Conservation (phyloP, 1,140 invertebrate genomes). For the Cecropterus lyciades region DNA sequence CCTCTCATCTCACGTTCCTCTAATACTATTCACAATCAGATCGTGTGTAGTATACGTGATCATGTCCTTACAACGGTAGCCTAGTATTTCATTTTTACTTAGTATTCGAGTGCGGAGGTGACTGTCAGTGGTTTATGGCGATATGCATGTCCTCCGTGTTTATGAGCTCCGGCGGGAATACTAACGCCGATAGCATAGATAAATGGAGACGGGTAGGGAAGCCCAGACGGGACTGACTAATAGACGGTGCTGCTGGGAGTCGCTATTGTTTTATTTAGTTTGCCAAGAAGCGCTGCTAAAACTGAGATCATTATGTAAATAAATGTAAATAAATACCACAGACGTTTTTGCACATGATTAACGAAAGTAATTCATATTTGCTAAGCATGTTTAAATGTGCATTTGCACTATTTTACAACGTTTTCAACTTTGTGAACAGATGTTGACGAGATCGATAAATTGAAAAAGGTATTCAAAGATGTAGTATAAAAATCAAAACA, state of each 20-base stretch:
- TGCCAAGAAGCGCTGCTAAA: too few species aligned
- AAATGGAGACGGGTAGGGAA: slow-evolving; percentile 16
- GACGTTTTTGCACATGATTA: too few species aligned
- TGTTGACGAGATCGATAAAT: too few species aligned
- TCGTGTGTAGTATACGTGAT: slow-evolving; percentile 11
- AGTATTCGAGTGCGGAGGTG: slow-evolving; percentile 36
- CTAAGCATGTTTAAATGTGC: too few species aligned
- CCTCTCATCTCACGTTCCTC: slow-evolving; percentile 12
- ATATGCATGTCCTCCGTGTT: slow-evolving; percentile 34
- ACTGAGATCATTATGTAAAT: too few species aligned
- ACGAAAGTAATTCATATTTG: too few species aligned
- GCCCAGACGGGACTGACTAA: slow-evolving; percentile 16
- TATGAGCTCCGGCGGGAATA: slow-evolving; percentile 36
- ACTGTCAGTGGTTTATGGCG: slow-evolving; percentile 32
- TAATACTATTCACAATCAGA: slow-evolving; percentile 20
- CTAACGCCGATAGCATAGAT: slow-evolving; percentile 12
- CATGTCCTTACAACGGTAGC: slow-evolving; percentile 14
- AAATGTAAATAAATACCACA: too few species aligned
- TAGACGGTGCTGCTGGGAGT: background rate
- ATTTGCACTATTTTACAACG: too few species aligned
- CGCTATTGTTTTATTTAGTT: too few species aligned
- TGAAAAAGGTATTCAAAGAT: too few species aligned
- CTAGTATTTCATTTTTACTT: slow-evolving; percentile 36
- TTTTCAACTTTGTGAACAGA: too few species aligned
- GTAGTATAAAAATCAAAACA: too few species aligned